Base-by-base conservation (phyloP, 2,113 vertebrate species). In the Ptyas mucosa region DNA sequence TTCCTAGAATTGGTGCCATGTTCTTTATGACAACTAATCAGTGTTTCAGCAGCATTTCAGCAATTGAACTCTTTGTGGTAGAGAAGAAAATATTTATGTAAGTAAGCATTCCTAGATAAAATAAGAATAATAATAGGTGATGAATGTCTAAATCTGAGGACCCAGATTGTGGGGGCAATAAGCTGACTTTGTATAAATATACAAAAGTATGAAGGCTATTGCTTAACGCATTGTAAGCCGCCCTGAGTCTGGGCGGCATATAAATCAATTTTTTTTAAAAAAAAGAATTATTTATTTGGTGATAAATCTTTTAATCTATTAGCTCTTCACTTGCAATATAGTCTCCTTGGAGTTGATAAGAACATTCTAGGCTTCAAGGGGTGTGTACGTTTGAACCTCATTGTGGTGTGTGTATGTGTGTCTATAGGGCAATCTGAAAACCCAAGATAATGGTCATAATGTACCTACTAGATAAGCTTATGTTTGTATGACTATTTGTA, bases 11-110 rank as follows among this genome's bases (percentile, higher is more conserved):
- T 1, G 99, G 99, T 0, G 98, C 98, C 0, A 97, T 99, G 75
- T 99, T 99, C 97, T 99, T 99, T 94, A 93, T 99, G 94, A 98
- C 97, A 0, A 98, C 98, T n/a, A 99, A 99, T 93, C 99, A 99
- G 97, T 99, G 98, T 89, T 99, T 99, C 97, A 98, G 96, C 94
- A 98, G 98, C 0, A 29, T 99, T 89, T 98, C 99, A 0, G 97
- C 98, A 0, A 97, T 99, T 46, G 99, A 99, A 61, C 98, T 99
- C 93, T 99, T 99, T 4, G 97, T 99, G 87, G 88, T 97, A 0
- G 99, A 99, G 96, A 99, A 99, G 90, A 99, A 99, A 92, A 97
- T 99, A 91, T 99, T 99, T 93, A 98, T 95, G 99, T 99, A 95
- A 98, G 99, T 98, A 75, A 89, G 8, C 1, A n/a, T 18, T 88